Conservation (phyloP, 2,797 vertebrate species). For the Synanceia verrucosa region DNA sequence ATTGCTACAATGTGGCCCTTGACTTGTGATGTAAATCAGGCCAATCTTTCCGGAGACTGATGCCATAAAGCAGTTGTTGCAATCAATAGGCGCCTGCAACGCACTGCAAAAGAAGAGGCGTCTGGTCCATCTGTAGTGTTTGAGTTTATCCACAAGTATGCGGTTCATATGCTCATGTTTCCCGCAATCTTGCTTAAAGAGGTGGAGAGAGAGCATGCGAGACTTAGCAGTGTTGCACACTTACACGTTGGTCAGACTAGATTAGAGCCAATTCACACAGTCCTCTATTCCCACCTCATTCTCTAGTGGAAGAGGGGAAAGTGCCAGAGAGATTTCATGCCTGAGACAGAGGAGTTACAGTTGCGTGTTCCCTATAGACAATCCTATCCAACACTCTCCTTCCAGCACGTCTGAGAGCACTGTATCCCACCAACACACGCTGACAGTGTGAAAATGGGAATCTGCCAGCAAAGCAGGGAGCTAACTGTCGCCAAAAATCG, state of each 20-base stretch:
- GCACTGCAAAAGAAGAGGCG: constrained; percentile 2
- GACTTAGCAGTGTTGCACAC: constrained; percentile 57
- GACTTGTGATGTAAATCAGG: constrained; percentile 63
- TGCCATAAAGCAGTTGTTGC: constrained; percentile 17
- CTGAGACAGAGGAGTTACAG: constrained; percentile 71
- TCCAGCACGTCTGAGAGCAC: constrained; percentile 57
- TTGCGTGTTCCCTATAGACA: constrained; percentile 68
- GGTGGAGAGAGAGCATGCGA: constrained; percentile 40
- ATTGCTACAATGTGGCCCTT: constrained; percentile 49
- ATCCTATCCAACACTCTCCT: constrained; percentile 59
- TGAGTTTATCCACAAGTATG: constrained; percentile 27
- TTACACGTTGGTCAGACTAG: constrained; percentile 65
- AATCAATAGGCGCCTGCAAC: constrained; percentile 32
- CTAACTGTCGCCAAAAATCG: constrained; percentile 52
- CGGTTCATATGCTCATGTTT: constrained; percentile 40
- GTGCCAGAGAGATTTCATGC: constrained; percentile 78
- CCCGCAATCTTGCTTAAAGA: constrained; percentile 41
- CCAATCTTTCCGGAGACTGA: constrained; percentile 44
- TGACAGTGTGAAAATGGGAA: constrained; percentile 82
- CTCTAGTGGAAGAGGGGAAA: constrained; percentile 54
- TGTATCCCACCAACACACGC: constrained; percentile 52
- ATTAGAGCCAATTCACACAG: constrained; percentile 73
- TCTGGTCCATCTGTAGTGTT: neutral
- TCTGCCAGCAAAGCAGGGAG: constrained; percentile 67
- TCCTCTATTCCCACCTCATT: constrained; percentile 48